Evolutionary conservation across 2,113 vertebrate genomes (phyloP).

Genomic region (Crocuta crocuta): DNA sequence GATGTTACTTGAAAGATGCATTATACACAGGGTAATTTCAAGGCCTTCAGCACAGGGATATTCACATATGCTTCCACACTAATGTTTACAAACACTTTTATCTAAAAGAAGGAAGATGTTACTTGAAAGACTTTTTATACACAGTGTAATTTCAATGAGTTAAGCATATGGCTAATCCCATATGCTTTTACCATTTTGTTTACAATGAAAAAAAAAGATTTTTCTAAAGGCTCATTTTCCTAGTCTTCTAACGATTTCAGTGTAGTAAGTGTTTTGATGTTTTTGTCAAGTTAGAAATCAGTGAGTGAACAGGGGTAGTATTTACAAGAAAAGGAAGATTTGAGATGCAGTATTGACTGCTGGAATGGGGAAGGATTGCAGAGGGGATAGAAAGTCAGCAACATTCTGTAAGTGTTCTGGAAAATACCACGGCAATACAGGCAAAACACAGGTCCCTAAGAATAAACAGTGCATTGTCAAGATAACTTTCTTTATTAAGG

Average conservation of each 20-base stretch:
- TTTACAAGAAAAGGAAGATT: neutral
- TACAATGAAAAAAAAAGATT: neutral
- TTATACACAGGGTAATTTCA: neutral
- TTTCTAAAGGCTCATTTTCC: neutral
- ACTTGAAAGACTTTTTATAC: neutral
- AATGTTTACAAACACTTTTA: neutral
- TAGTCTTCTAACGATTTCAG: neutral
- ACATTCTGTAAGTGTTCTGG: neutral
- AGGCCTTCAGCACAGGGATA: neutral
- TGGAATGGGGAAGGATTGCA: neutral
- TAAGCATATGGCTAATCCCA: neutral
- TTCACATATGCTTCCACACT: neutral
- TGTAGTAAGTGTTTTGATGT: neutral
- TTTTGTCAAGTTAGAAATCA: conserved; percentile 7
- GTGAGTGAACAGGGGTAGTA: neutral
- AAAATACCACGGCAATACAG: neutral
- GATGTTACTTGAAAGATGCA: neutral
- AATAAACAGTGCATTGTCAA: neutral
- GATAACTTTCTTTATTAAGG: neutral
- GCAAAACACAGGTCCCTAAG: neutral
- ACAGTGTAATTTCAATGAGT: neutral
- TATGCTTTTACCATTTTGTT: neutral
- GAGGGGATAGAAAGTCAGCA: neutral
- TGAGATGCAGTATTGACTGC: neutral
- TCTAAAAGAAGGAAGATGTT: neutral